Conservation (phyloP, 2,888 invertebrate species). For the Eucriotettix oculatus region DNA sequence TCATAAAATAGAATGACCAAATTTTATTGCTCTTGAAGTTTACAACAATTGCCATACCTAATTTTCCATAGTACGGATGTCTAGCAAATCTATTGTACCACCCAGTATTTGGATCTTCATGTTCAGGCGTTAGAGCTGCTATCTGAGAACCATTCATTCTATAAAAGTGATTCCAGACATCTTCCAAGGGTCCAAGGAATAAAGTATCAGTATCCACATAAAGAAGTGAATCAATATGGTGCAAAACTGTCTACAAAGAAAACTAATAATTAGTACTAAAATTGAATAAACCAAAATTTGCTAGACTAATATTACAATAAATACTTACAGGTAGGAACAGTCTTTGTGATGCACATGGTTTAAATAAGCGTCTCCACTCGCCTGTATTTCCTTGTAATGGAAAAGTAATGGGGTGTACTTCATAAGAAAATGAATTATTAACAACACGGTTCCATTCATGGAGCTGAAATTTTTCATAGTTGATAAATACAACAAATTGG, state of each 20-base stretch:
- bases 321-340: constrained; percentile 76
- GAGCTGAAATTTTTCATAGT: constrained; percentile 30
- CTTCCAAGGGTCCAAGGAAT: constrained; percentile 67
- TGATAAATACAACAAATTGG: neutral
- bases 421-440: constrained; percentile 50
- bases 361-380: constrained; percentile 80
- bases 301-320: neutral
- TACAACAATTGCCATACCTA: constrained; percentile 33
- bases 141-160: constrained; percentile 72
- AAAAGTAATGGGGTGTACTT: constrained; percentile 60
- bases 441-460: constrained; percentile 50
- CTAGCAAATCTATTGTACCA: constrained; percentile 94
- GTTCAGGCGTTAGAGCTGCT: constrained; percentile 75
- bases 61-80: constrained; percentile 82
- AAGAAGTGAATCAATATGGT: constrained; percentile 65
- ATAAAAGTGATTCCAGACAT: constrained; percentile 67
- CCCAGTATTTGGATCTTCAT: constrained; percentile 80
- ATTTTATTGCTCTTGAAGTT: too few relatives aligned
- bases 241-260: constrained; percentile 50
- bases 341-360: constrained; percentile 86
- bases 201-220: constrained; percentile 88
- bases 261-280: neutral
- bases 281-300: neutral
- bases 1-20: too few relatives aligned
- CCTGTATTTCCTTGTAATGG: constrained; percentile 48